phyloP scores from a whole-genome alignment of 2,113 vertebrate genomes.

The Ancistrus triradiatus region DNA sequence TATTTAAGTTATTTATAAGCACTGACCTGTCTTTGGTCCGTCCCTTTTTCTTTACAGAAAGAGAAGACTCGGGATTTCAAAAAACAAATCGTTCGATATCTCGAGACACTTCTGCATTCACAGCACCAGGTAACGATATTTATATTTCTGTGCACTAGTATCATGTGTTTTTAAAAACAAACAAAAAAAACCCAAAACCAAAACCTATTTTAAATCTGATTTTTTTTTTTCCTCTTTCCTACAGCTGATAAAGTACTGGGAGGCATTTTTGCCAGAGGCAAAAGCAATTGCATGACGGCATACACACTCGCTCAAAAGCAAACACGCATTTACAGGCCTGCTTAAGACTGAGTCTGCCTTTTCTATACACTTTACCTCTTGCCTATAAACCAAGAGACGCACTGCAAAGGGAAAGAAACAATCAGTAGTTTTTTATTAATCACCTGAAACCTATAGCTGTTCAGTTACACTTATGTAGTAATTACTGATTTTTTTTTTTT shows the following conservation, averaged over 20 bases:
- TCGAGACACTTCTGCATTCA: constrained; percentile 82
- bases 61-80: constrained; percentile 92
- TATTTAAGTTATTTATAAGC: too few species aligned
- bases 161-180: not conserved
- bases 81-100: constrained; percentile 83
- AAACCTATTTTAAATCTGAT: not conserved
- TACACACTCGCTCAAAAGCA: constrained; percentile 40
- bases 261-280: constrained; percentile 94
- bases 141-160: too few species aligned
- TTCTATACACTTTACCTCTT: constrained; percentile 80
- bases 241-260: constrained; percentile 97
- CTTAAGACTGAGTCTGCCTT: constrained; percentile 67
- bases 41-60: constrained; percentile 73
- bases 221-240: constrained; percentile 11
- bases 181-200: too few species aligned
- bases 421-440: constrained; percentile 57
- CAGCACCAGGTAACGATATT: constrained; percentile 82
- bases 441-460: constrained; percentile 64
- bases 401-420: constrained; percentile 60
- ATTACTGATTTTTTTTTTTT: constrained; percentile 77
- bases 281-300: constrained; percentile 90
- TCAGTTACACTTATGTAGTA: constrained; percentile 63
- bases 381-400: constrained; percentile 70
- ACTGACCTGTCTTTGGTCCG: not conserved
- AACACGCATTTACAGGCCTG: constrained; percentile 23